Conservation (phyloP, 1,140 invertebrate genomes). For the Dendroctonus ponderosae region DNA sequence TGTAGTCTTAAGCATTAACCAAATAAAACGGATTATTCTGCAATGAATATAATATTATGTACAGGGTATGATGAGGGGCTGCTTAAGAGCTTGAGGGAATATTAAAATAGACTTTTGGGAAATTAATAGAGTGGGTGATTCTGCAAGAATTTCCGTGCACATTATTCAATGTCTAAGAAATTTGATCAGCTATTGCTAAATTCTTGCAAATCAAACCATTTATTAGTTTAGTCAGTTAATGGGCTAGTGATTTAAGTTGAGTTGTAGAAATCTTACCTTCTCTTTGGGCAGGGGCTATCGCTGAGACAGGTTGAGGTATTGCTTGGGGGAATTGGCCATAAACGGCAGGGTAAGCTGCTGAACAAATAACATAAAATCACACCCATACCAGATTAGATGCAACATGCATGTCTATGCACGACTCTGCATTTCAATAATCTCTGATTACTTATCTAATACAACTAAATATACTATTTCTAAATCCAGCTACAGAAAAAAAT, state of each 20-base stretch:
- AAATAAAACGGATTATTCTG: conserved; percentile 23
- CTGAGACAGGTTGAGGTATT: conserved; percentile 86
- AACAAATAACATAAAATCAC: conserved; percentile 63
- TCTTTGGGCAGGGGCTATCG: conserved; percentile 86
- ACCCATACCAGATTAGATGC: conserved; percentile 51
- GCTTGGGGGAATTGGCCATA: conserved; percentile 95
- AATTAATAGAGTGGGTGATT: conserved; percentile 26
- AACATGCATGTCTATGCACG: conserved; percentile 39
- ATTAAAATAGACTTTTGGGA: conserved; percentile 34
- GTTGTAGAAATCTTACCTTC: conserved; percentile 74
- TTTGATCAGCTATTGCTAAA: not conserved
- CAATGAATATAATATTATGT: conserved; percentile 27
- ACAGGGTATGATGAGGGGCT: conserved; percentile 19
- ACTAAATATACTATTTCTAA: not conserved
- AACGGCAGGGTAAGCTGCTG: conserved; percentile 90
- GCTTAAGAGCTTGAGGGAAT: conserved; percentile 28
- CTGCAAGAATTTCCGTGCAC: conserved; percentile 7
- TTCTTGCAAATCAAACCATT: not conserved
- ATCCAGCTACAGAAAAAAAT: no score
- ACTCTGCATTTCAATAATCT: conserved; percentile 2
- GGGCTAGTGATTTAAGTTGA: conserved; percentile 3
- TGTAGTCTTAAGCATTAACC: conserved; percentile 7
- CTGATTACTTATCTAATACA: not conserved
- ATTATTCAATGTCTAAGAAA: no score
- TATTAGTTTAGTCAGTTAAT: conserved; percentile 2